A percentile compares a stretch with the other conserved stretches of the same genome.
Evolutionary conservation across 2,888 invertebrate species (phyloP).

Genomic region (Andrena camellia): DNA sequence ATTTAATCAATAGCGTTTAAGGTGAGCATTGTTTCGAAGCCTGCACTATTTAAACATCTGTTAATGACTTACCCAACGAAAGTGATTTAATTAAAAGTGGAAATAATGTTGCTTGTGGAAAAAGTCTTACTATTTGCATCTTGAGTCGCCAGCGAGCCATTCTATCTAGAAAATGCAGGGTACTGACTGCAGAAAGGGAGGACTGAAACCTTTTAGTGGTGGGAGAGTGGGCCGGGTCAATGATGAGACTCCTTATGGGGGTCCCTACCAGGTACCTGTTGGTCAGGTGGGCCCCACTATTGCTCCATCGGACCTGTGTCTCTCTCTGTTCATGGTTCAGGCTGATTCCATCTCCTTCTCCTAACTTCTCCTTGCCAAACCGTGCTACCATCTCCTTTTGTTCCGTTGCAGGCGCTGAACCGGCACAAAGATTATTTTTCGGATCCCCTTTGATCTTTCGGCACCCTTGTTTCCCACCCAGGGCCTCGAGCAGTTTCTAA

Average conservation of each 20-base stretch:
- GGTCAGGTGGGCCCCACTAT: constrained; percentile 81
- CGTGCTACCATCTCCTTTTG: constrained; percentile 59
- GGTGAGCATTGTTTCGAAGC: background rate
- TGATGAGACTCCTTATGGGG: constrained; percentile 78
- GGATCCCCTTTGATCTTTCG: constrained; percentile 77
- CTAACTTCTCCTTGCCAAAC: constrained; percentile 46
- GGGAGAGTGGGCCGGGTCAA: constrained; percentile 81
- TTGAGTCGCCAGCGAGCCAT: constrained; percentile 50
- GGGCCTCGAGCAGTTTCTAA: constrained; percentile 21
- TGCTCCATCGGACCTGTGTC: constrained; percentile 52
- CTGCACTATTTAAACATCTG: background rate
- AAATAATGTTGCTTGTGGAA: constrained; percentile 29
- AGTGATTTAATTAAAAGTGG: constrained; percentile 40
- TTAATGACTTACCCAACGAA: constrained; percentile 17
- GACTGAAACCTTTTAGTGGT: constrained; percentile 73
- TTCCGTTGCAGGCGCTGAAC: constrained; percentile 54
- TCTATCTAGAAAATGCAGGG: constrained; percentile 51
- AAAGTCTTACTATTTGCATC: constrained; percentile 55
- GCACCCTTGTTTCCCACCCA: constrained; percentile 66
- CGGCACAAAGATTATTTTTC: constrained; percentile 72
- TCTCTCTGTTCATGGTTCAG: constrained; percentile 47
- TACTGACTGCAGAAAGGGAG: constrained; percentile 70
- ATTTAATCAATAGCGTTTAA: background rate
- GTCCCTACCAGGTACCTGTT: constrained; percentile 80
- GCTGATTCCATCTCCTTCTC: constrained; percentile 44